phyloP scores from a whole-genome alignment of 1,140 invertebrate species.

The Yoshiicerus persimilis region DNA sequence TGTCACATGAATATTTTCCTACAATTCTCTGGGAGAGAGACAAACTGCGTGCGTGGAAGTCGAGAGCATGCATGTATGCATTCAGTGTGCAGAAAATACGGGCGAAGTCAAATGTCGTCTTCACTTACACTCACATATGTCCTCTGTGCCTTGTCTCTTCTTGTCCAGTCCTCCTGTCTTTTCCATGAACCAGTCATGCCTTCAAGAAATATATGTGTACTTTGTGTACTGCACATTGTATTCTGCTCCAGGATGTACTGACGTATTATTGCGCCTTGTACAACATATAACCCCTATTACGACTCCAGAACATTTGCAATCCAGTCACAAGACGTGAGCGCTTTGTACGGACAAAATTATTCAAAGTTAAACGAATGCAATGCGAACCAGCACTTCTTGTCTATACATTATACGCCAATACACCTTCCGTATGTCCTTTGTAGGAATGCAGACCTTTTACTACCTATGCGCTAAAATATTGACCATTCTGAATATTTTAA shows the following conservation, averaged over 20 bases:
- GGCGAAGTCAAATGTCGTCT: neutral
- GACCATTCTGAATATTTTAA: no score
- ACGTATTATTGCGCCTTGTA: neutral
- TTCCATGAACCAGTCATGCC: neutral
- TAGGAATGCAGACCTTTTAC: no score
- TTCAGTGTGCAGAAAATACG: neutral
- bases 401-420: no score
- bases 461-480: no score
- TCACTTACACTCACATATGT: neutral
- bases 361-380: neutral
- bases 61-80: neutral
- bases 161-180: neutral
- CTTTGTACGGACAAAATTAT: neutral
- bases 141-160: neutral
- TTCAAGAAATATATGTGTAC: neutral
- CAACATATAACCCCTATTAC: neutral
- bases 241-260: neutral
- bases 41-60: neutral
- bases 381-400: no score
- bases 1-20: slow-evolving; percentile 14
- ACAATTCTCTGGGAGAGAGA: neutral
- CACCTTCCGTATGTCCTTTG: no score
- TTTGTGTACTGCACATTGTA: neutral
- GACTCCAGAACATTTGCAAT: no score
- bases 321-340: neutral